Conservation (phyloP, 2,888 invertebrate species). For the Drosophila anomalipes region DNA sequence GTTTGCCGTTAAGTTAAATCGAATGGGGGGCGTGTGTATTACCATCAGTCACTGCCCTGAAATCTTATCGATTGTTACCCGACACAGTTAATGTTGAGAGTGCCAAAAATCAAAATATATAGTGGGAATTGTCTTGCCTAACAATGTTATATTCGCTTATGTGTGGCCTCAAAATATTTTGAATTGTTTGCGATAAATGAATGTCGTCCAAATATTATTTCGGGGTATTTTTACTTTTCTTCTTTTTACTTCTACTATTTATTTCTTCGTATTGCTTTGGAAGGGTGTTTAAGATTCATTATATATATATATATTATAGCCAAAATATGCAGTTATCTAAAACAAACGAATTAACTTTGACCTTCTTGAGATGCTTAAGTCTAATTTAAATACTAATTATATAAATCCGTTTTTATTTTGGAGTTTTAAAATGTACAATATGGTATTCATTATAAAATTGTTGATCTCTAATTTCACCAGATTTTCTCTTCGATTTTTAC, state of each 20-base stretch:
- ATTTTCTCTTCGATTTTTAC: not conserved
- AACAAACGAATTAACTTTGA: no score
- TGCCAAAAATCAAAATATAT: not conserved
- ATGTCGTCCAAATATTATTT: not conserved
- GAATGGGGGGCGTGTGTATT: constrained; percentile 19
- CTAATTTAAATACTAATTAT: not conserved
- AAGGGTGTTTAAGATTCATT: no score
- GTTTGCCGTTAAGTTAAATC: constrained; percentile 29
- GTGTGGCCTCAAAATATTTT: not conserved
- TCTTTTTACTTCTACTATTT: no score
- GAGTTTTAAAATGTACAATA: not conserved
- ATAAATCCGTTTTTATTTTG: not conserved
- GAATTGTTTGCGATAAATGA: not conserved
- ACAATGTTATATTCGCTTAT: not conserved
- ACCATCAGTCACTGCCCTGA: constrained; percentile 25
- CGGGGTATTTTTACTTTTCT: not conserved
- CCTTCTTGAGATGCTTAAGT: not conserved
- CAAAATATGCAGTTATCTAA: no score
- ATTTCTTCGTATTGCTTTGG: no score
- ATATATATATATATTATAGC: no score
- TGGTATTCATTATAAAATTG: not conserved
- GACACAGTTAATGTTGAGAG: not conserved
- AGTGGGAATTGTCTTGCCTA: not conserved
- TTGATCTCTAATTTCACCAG: not conserved
- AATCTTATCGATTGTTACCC: constrained; percentile 2